These are phyloP conservation scores for Hedya salicella DNA, from an alignment of 2,888 invertebrate species.

Conservation along the genomic window DNA sequence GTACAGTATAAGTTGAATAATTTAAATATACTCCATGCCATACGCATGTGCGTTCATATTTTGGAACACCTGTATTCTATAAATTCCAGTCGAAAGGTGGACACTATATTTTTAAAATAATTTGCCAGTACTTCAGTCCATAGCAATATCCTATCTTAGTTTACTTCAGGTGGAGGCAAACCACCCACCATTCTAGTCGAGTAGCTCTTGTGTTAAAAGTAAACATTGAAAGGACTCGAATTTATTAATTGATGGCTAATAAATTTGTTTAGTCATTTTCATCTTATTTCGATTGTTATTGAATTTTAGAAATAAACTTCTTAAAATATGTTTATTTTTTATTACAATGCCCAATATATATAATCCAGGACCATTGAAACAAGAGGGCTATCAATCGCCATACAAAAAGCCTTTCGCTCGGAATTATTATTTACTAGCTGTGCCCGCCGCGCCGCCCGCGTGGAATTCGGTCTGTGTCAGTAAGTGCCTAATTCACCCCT, in stretches of 20 bases:
- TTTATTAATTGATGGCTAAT: conserved; percentile 22
- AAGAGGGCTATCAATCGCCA: no score
- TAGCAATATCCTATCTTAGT: no score
- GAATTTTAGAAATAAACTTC: conserved; percentile 63
- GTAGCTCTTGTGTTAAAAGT: conserved; percentile 10
- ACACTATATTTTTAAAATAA: not conserved
- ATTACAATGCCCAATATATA: conserved; percentile 27
- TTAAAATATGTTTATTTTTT: conserved; percentile 52
- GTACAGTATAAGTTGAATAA: no score
- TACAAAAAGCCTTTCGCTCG: no score
- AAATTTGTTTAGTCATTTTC: conserved; percentile 42
- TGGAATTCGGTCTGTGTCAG: no score
- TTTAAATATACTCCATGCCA: not conserved
- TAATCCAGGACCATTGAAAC: no score
- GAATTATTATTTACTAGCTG: no score
- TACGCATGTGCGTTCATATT: not conserved
- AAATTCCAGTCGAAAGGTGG: not conserved
- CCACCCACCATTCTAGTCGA: not conserved
- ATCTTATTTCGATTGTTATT: conserved; percentile 50
- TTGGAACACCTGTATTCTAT: not conserved
- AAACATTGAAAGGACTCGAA: conserved; percentile 13
- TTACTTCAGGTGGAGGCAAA: not conserved
- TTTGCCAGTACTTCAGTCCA: not conserved
- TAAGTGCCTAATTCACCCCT: no score
- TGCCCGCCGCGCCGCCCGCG: no score